A percentile compares a stretch with the other conserved stretches of the same genome.
phyloP scores from a whole-genome alignment of 2,888 invertebrate genomes.

The Ganaspis brasiliensis region DNA sequence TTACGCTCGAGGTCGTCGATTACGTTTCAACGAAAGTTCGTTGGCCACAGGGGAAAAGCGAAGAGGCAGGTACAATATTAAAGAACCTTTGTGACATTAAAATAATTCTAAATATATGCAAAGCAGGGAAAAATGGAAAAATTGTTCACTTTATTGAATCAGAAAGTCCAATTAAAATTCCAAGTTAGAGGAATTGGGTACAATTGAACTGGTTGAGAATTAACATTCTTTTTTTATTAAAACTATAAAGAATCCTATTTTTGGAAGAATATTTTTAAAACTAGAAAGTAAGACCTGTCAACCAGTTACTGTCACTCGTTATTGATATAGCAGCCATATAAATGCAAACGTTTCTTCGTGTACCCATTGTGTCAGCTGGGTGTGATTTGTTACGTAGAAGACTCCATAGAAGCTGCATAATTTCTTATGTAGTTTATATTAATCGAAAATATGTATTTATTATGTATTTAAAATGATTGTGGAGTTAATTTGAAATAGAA shows the following conservation, averaged over 20 bases:
- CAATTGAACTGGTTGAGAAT: no score
- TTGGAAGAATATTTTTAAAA: conserved; percentile 8
- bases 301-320: conserved; percentile 23
- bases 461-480: no score
- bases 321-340: conserved; percentile 42
- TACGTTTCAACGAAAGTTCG: conserved; percentile 73
- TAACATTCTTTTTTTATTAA: no score
- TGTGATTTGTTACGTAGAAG: neutral
- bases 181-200: no score
- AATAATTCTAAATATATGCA: neutral
- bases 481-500: no score
- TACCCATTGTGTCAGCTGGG: conserved; percentile 28
- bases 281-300: neutral
- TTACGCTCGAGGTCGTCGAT: conserved; percentile 69
- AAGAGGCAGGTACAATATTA: conserved; percentile 47
- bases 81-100: neutral
- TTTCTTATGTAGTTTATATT: neutral
- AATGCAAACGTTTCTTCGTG: conserved; percentile 32
- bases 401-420: conserved; percentile 1
- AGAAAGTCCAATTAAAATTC: neutral
- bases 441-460: neutral
- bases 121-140: neutral
- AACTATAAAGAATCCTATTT: neutral
- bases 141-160: neutral
- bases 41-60: conserved; percentile 62